phyloP scores from a whole-genome alignment of 2,113 vertebrate species.

The Nyctibius bracteatus region DNA sequence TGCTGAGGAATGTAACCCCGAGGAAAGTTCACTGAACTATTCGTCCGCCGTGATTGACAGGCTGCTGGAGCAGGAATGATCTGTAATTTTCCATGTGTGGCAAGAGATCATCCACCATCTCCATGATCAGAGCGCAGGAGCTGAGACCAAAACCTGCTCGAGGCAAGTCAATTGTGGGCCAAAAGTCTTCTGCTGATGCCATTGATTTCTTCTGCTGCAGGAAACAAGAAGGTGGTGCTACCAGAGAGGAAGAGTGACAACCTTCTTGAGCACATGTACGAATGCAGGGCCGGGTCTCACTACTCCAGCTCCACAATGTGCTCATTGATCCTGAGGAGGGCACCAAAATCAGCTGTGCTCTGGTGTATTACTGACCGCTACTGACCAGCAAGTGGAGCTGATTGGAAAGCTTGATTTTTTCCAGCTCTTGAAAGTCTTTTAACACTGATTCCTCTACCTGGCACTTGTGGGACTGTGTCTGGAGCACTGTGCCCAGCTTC shows the following conservation, averaged over 20 bases:
- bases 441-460: not conserved
- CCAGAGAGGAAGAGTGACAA: not conserved
- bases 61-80: not conserved
- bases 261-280: not conserved
- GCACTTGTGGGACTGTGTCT: not conserved
- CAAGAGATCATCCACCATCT: not conserved
- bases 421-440: not conserved
- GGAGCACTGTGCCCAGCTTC: not conserved
- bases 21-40: not conserved
- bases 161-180: not conserved
- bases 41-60: not conserved
- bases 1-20: not conserved
- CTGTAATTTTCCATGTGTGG: not conserved
- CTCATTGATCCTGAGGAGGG: not conserved
- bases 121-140: not conserved
- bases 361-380: fast-evolving
- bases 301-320: not conserved
- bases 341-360: not conserved
- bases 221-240: not conserved
- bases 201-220: not conserved
- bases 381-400: not conserved
- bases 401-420: not conserved
- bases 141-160: not conserved
- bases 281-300: not conserved
- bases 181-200: not conserved